These are phyloP conservation scores for Lithophane socia DNA, from an alignment of 2,888 invertebrate genomes.

Conservation along the genomic window DNA sequence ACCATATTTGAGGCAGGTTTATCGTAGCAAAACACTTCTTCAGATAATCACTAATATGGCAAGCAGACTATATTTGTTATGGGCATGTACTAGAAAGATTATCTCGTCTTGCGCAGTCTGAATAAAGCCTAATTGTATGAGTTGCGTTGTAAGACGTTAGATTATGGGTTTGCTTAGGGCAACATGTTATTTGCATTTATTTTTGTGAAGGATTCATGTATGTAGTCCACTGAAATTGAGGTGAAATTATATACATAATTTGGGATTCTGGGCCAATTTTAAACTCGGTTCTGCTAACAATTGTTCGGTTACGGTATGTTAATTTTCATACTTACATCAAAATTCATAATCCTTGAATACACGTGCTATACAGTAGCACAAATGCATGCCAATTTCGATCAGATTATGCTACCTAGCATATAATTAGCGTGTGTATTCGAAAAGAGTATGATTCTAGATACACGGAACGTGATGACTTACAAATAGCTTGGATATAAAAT, in stretches of 20 bases:
- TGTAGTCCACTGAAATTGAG: constrained; percentile 6
- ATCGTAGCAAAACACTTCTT: constrained; percentile 58
- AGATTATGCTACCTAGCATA: not conserved
- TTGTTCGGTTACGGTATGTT: too few species aligned
- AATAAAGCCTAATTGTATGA: constrained; percentile 53
- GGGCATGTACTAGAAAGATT: constrained; percentile 57
- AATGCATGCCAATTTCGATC: not conserved
- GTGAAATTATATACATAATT: not conserved
- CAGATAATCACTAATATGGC: constrained; percentile 56
- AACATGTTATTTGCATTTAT: constrained; percentile 29
- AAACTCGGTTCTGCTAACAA: too few species aligned
- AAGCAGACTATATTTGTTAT: constrained; percentile 50
- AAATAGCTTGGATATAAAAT: not conserved
- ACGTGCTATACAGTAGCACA: not conserved
- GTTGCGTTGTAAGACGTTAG: constrained; percentile 35
- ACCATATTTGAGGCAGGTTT: constrained; percentile 57
- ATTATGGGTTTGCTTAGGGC: constrained; percentile 19
- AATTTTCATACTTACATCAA: not conserved
- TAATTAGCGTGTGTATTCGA: not conserved
- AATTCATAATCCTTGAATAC: not conserved
- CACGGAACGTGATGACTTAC: not conserved
- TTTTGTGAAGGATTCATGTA: constrained; percentile 7
- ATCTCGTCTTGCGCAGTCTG: constrained; percentile 41
- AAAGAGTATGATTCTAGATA: not conserved
- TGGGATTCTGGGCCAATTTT: not conserved